These are phyloP conservation scores for Maniola jurtina DNA, from an alignment of 1,140 invertebrate genomes.

Conservation along the genomic window DNA sequence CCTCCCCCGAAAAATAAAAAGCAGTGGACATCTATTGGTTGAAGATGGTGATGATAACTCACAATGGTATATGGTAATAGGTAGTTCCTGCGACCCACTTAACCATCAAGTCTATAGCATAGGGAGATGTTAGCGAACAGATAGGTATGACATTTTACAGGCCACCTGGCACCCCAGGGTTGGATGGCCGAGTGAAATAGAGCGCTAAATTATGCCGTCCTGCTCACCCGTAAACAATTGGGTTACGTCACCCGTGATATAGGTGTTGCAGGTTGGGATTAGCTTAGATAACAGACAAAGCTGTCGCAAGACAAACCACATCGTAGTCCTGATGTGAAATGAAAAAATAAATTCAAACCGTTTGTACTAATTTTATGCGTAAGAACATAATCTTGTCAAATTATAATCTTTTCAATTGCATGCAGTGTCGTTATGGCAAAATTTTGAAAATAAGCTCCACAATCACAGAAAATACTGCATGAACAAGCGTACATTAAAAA, in stretches of 20 bases:
- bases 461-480: too few species aligned
- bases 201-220: conserved; percentile 43
- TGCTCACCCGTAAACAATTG: conserved; percentile 37
- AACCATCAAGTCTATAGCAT: neutral
- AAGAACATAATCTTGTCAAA: too few species aligned
- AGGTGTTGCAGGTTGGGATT: conserved; percentile 30
- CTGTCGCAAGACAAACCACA: neutral
- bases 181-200: conserved; percentile 53
- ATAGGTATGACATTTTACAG: conserved; percentile 26
- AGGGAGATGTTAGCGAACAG: neutral
- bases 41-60: too few species aligned
- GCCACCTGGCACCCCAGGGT: conserved; percentile 32
- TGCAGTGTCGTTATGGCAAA: too few species aligned
- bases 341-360: too few species aligned
- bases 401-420: too few species aligned
- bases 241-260: conserved; percentile 38
- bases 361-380: too few species aligned
- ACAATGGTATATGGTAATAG: too few species aligned
- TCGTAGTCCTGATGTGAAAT: too few species aligned
- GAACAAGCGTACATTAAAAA: too few species aligned
- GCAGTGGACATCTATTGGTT: neutral
- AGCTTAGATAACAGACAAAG: conserved; percentile 10
- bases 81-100: neutral
- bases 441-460: too few species aligned
- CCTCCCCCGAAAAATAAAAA: too few species aligned